Evolutionary conservation across 2,797 vertebrate genomes (phyloP).

Genomic region (Anas bernieri): DNA sequence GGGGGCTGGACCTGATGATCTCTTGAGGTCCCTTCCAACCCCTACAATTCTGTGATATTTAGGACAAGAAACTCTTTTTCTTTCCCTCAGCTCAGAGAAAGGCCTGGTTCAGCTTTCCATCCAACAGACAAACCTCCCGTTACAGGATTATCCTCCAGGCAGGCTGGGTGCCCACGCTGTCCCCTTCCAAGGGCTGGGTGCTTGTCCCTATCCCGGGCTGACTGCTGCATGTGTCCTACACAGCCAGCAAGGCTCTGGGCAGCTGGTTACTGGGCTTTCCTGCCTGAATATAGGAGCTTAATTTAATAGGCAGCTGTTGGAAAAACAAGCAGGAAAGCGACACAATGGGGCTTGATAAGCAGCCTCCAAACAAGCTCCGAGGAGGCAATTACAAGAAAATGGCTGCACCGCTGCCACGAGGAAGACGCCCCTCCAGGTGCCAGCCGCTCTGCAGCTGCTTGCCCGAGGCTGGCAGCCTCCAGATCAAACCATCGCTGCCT

Average conservation of each 20-base stretch:
- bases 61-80: slow-evolving; percentile 23
- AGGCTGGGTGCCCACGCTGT: not conserved
- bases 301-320: slow-evolving; percentile 63
- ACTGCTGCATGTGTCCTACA: slow-evolving; percentile 31
- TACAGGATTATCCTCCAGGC: slow-evolving; percentile 11
- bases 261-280: slow-evolving; percentile 46
- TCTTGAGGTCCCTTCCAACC: too few species aligned
- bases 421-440: slow-evolving; percentile 41
- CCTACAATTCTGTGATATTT: not conserved
- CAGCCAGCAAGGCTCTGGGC: slow-evolving; percentile 10
- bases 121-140: not conserved
- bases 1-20: not conserved
- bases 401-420: not conserved
- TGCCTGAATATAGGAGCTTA: slow-evolving; percentile 46
- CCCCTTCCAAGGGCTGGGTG: not conserved
- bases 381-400: slow-evolving; percentile 52
- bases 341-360: slow-evolving; percentile 60
- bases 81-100: not conserved
- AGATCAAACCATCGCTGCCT: not conserved
- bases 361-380: slow-evolving; percentile 43
- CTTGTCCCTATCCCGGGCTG: not conserved
- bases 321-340: slow-evolving; percentile 61
- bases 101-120: slow-evolving; percentile 25
- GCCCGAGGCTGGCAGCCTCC: not conserved
- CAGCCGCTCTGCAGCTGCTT: not conserved